Evolutionary conservation across 2,113 vertebrate genomes (phyloP), one percentile per base, ranked within the genome.

Genomic region (Melanerpes aurifrons): DNA sequence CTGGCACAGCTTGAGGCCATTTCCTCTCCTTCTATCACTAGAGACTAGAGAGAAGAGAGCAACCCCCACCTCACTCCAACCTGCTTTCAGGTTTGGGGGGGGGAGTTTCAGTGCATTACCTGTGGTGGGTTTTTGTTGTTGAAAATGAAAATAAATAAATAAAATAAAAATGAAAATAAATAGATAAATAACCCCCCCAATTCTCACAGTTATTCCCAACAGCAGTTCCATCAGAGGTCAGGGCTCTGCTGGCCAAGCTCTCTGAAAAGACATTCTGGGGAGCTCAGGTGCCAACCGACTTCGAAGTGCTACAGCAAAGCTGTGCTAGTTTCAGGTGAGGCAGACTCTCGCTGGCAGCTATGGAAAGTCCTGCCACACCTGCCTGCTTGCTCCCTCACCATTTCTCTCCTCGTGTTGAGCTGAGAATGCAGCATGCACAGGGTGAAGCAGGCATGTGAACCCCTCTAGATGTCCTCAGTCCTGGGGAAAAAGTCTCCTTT

Each of bases 181-280:
- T 13, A 53, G 24, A 53, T 12, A 12, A 22, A 47, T 18, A 47
- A 47, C 19, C 74, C 37, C 37, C 37, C 37, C 37, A 37, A 89
- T 78, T 91, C 54, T 64, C 58, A 18, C 43, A 53, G 59, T 92
- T 90, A 72, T 76, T 91, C 68, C 43, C 3, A 0, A 68, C 57
- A 68, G 26, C n/a, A 71, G 20, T 59, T 91, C 62, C 57, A 73
- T 56, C 48, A 85, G 78, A 87, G 64, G 89, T 68, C 73, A 90
- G 78, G 81, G 63, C 67, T 76, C 21, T 62, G 56, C 78, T 56
- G 50, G 62, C 71, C 84, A 57, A 77, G 91, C 75, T 82, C 75
- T 87, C 82, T 45, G 61, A 87, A 95, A 95, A 94, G 80, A 78
- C 68, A 71, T 89, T 91, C 80, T 74, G 91, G 87, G 94, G 95